Evolutionary conservation across 2,113 vertebrate species (phyloP), one percentile per base, ranked within the genome.

Genomic region (Centropus bengalensis): DNA sequence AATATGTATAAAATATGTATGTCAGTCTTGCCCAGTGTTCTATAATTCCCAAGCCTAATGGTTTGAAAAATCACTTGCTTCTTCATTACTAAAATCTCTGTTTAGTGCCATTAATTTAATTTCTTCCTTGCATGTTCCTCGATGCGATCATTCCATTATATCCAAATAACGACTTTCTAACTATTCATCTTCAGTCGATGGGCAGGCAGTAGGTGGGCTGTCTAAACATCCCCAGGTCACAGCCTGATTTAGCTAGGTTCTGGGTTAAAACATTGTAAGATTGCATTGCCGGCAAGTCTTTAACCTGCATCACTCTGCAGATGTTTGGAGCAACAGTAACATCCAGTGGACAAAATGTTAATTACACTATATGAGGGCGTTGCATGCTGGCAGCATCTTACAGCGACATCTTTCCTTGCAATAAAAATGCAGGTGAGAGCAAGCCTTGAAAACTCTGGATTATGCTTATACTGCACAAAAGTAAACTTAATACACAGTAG

Each of bases 331-430:
- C 95, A 96, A 94, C 86, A 87, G 95, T 95, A 97, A 38, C 95
- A 97, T 97, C 96, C 95, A 97, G 96, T 95, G 95, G 96, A 79
- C 91, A 95, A 83, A 92, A 92, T 56, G 91, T 88, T 96, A 93
- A 97, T 96, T 96, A 75, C 96, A 96, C 28, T 78, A 27, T 10
- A 21, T 4, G 55, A 83, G 33, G 55, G 49, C 74, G 12, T 9
- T 66, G 49, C 40, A 7, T 14, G 32, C 45, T 58, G 74, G 56
- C 75, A 68, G 69, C 19, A 17, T 19, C 30, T 67, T n/a, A 32
- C 1, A 3, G 4, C 20, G 44, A 30, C 45, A 17, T 32, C 18
- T 63, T 76, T 74, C 19, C 19, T 60, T 38, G 23, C 44, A 54
- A 12, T 10, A 73, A 60, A 71, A 74, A n/a, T 51, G 8, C 14